These are phyloP conservation scores for Pygmarrhopalites habei DNA, from an alignment of 1,140 invertebrate genomes.

Conservation along the genomic window DNA sequence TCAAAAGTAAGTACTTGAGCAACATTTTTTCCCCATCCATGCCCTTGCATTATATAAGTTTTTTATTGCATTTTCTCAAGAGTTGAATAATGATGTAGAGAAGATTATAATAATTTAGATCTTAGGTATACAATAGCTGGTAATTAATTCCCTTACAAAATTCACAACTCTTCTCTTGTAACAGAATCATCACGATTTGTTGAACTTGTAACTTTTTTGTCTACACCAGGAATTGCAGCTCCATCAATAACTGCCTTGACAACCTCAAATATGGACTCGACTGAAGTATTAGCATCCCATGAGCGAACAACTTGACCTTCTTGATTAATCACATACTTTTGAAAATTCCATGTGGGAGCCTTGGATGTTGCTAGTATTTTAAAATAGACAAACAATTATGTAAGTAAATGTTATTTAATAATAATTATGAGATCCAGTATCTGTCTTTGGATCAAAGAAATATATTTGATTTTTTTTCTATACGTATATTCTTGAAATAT, in stretches of 20 bases:
- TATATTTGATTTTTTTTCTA: too few species aligned
- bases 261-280: slow-evolving; percentile 46
- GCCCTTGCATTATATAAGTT: too few species aligned
- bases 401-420: too few species aligned
- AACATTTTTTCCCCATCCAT: too few species aligned
- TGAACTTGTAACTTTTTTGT: neutral
- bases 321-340: slow-evolving; percentile 50
- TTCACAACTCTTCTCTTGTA: neutral
- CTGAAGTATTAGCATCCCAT: slow-evolving; percentile 46
- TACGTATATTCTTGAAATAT: too few species aligned
- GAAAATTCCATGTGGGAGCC: slow-evolving; percentile 51
- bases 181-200: neutral
- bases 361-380: neutral
- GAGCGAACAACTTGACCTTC: slow-evolving; percentile 45
- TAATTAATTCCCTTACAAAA: neutral
- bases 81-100: too few species aligned
- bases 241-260: slow-evolving; percentile 34
- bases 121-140: too few species aligned
- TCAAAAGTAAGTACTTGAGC: slow-evolving; percentile 21
- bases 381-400: too few species aligned
- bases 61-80: slow-evolving; percentile 9
- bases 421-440: too few species aligned
- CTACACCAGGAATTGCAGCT: slow-evolving; percentile 4
- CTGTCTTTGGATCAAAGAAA: too few species aligned
- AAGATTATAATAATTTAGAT: too few species aligned